These are phyloP conservation scores for Heterodera schachtii DNA, from an alignment of 1,140 invertebrate species.

Conservation along the genomic window DNA sequence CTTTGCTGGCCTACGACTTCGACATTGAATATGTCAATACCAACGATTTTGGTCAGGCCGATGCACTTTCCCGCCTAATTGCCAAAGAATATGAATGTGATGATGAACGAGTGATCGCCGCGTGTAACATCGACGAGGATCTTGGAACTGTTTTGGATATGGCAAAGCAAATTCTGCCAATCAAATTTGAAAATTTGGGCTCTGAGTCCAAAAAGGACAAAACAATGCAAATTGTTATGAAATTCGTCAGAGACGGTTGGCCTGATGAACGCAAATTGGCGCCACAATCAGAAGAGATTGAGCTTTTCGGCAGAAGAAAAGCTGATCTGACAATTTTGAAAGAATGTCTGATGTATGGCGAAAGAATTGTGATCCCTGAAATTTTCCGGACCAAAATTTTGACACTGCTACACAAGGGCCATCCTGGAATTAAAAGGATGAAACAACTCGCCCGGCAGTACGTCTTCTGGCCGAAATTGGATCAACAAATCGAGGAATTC, in stretches of 20 bases:
- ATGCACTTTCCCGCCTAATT: constrained; percentile 59
- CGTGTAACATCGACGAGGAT: no score
- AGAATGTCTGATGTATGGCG: neutral
- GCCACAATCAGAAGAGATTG: neutral
- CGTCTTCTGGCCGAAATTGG: constrained; percentile 17
- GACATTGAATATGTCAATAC: constrained; percentile 61
- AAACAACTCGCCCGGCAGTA: constrained; percentile 7
- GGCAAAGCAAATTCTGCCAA: no score
- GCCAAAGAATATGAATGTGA: neutral
- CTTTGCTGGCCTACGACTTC: constrained; percentile 64
- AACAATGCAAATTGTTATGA: no score
- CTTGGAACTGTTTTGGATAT: no score
- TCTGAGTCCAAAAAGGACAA: no score
- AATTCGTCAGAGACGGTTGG: no score
- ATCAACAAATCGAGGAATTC: constrained; percentile 10
- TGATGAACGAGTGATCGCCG: no score
- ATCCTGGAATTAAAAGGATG: constrained; percentile 19
- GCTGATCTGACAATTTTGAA: no score
- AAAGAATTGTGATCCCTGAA: constrained; percentile 7
- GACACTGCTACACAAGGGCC: neutral
- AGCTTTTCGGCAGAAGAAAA: no score
- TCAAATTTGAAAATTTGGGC: no score
- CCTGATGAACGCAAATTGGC: no score
- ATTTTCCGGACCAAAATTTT: neutral
- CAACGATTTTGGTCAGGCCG: constrained; percentile 51